These are phyloP conservation scores for Notodonta dromedarius DNA, from an alignment of 2,888 invertebrate genomes.

Conservation along the genomic window DNA sequence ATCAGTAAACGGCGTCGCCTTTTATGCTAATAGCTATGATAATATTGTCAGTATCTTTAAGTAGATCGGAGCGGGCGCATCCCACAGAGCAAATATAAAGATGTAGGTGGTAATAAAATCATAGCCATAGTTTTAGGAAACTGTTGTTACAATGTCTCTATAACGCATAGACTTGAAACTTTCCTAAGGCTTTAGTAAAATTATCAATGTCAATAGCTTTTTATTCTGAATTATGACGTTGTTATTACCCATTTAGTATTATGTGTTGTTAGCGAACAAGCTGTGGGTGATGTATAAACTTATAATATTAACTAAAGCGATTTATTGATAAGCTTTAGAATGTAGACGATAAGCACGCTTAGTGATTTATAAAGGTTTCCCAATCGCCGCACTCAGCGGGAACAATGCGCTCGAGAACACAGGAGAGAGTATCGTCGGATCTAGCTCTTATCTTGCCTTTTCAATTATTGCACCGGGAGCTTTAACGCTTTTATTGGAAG, in stretches of 20 bases:
- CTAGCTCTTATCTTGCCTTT: background rate
- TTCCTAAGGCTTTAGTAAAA: too few species aligned
- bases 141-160: too few species aligned
- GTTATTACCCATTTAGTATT: too few species aligned
- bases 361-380: constrained; percentile 1
- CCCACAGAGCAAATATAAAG: too few species aligned
- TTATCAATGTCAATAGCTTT: too few species aligned
- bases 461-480: background rate
- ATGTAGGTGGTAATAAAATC: too few species aligned
- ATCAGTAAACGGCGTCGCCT: background rate
- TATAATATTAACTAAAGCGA: background rate
- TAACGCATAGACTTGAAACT: too few species aligned
- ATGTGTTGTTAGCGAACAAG: too few species aligned
- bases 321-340: background rate
- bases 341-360: background rate
- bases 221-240: too few species aligned
- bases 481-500: background rate
- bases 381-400: background rate
- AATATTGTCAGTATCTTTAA: background rate
- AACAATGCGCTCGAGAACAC: background rate
- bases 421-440: background rate
- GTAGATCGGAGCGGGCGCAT: background rate
- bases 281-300: too few species aligned
- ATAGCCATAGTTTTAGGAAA: too few species aligned
- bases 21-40: background rate